phyloP scores from a whole-genome alignment of 2,113 vertebrate genomes.

The Dipodomys spectabilis region DNA sequence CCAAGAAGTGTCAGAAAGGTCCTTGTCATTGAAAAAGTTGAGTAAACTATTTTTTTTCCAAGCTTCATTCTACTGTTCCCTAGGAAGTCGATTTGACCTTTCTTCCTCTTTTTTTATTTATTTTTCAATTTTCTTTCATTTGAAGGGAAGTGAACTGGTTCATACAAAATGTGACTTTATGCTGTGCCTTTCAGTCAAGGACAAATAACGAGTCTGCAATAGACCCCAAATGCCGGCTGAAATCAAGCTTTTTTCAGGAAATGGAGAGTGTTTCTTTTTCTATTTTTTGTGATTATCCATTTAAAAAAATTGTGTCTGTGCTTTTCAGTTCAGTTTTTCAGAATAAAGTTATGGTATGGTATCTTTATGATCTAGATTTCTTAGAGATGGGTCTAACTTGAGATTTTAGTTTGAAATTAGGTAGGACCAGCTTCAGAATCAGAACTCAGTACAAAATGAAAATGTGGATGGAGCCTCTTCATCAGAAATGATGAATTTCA shows the following conservation, averaged over 20 bases:
- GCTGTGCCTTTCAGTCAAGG: slow-evolving; percentile 68
- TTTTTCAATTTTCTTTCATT: slow-evolving; percentile 74
- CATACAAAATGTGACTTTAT: slow-evolving; percentile 73
- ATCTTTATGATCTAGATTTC: slow-evolving; percentile 31
- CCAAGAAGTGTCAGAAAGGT: slow-evolving; percentile 68
- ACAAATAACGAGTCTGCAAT: slow-evolving; percentile 73
- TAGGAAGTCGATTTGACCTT: slow-evolving; percentile 77
- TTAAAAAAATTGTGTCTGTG: slow-evolving; percentile 34
- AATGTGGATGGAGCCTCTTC: not conserved
- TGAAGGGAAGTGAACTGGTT: slow-evolving; percentile 67
- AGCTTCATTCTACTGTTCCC: slow-evolving; percentile 67
- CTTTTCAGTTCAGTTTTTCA: slow-evolving; percentile 47
- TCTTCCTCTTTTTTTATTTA: slow-evolving; percentile 62
- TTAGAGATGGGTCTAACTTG: not conserved
- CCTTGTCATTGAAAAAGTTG: slow-evolving; percentile 70
- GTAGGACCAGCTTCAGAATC: not conserved
- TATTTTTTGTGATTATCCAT: slow-evolving; percentile 49
- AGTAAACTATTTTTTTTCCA: slow-evolving; percentile 70
- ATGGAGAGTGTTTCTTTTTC: slow-evolving; percentile 23
- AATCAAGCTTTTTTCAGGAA: slow-evolving; percentile 52
- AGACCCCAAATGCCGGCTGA: slow-evolving; percentile 60
- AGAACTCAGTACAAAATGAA: not conserved
- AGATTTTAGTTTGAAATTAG: slow-evolving; percentile 33
- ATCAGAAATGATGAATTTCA: slow-evolving; percentile 30
- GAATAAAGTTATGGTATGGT: not conserved